Evolutionary conservation across 37 sponge, comb jelly and placozoan species (phyloP).

Genomic region (Cladorhizidae sp.): DNA sequence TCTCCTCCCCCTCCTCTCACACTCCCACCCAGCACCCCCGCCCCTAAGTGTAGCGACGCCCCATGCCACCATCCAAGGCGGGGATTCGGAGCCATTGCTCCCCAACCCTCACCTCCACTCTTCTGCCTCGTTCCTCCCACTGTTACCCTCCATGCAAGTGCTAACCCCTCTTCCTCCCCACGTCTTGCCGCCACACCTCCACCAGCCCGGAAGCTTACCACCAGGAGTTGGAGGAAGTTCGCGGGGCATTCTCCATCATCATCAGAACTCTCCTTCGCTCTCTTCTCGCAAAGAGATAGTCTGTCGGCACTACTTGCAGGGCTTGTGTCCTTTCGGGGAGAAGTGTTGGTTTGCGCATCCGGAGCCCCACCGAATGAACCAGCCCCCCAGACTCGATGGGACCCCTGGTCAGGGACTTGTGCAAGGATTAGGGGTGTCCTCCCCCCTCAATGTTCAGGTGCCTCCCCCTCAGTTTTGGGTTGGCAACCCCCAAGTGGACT

Average conservation of each 20-base stretch:
- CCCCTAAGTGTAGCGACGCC: background rate
- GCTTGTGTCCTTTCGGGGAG: conserved; percentile 70
- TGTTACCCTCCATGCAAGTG: background rate
- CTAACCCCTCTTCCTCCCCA: background rate
- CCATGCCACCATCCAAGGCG: background rate
- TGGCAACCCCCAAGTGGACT: conserved; percentile 2
- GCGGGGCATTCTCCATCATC: background rate
- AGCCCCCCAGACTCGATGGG: background rate
- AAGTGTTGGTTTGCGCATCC: conserved; percentile 82
- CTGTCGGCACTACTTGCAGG: conserved; percentile 56
- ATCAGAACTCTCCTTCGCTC: background rate
- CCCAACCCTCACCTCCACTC: conserved; percentile 19
- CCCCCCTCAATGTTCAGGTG: conserved; percentile 11
- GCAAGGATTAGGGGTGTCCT: background rate
- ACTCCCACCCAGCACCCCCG: background rate
- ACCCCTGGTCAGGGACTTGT: background rate
- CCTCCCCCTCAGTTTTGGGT: conserved; percentile 6
- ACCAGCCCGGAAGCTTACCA: background rate
- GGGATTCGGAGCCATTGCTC: conserved; percentile 21
- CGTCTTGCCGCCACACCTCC: too few species aligned
- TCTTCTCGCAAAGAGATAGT: conserved; percentile 43
- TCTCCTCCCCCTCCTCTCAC: background rate
- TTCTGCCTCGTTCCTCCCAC: background rate
- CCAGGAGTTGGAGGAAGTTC: background rate
- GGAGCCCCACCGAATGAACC: background rate